These are phyloP conservation scores for Calameuta filiformis DNA, from an alignment of 2,888 invertebrate species.

Conservation along the genomic window DNA sequence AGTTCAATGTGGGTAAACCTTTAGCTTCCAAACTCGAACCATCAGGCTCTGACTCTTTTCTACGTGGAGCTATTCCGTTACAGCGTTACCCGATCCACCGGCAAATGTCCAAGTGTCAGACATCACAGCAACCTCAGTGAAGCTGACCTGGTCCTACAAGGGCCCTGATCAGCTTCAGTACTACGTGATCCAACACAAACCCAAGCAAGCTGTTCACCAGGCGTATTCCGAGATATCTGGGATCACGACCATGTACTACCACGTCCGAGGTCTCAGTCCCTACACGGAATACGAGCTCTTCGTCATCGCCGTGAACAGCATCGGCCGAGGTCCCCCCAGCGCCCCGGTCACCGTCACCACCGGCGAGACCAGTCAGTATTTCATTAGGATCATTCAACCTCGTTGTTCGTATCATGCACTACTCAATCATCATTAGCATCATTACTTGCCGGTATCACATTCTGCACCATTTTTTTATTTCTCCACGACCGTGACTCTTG, in stretches of 20 bases:
- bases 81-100: constrained; percentile 93
- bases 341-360: constrained; percentile 92
- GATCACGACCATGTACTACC: constrained; percentile 92
- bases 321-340: constrained; percentile 92
- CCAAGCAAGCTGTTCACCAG: constrained; percentile 87
- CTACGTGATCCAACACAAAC: constrained; percentile 97
- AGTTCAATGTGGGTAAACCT: constrained; percentile 87
- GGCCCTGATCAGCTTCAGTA: constrained; percentile 91
- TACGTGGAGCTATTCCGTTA: constrained; percentile 21
- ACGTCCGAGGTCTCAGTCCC: constrained; percentile 88
- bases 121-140: constrained; percentile 92
- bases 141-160: constrained; percentile 93
- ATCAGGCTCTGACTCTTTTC: neutral
- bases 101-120: constrained; percentile 91
- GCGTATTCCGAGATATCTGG: constrained; percentile 94
- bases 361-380: constrained; percentile 90
- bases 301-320: constrained; percentile 94
- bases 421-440: constrained; percentile 8
- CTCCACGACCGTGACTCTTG: neutral
- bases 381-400: constrained; percentile 3
- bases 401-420: constrained; percentile 12
- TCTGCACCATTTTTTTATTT: neutral
- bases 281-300: constrained; percentile 97
- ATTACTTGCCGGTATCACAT: neutral
- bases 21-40: neutral